Evolutionary conservation across 2,113 vertebrate genomes (phyloP).

Genomic region (Lophochroa leadbeateri): DNA sequence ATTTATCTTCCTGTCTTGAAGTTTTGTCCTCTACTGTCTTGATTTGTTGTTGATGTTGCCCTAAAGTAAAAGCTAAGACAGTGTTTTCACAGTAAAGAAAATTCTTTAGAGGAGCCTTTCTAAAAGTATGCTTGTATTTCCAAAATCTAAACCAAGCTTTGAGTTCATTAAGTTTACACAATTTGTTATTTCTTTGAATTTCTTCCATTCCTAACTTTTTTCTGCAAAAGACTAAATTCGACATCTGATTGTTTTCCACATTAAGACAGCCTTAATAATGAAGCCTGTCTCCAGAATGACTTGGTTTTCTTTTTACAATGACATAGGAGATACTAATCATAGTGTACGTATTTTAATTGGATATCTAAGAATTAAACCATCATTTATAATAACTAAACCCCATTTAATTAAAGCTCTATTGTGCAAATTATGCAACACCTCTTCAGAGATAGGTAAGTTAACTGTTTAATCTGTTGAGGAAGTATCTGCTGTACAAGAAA

Average conservation of each 20-base stretch:
- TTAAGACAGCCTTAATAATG: not conserved
- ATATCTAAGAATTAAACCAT: not conserved
- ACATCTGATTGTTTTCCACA: not conserved
- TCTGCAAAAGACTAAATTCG: not conserved
- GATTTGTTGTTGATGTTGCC: not conserved
- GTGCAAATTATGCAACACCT: not conserved
- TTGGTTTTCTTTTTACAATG: not conserved
- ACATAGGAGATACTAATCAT: not conserved
- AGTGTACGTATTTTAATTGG: not conserved
- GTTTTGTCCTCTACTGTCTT: not conserved
- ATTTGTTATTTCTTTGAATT: not conserved
- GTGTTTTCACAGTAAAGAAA: not conserved
- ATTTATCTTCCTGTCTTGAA: not conserved
- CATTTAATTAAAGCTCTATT: not conserved
- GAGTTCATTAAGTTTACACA: not conserved
- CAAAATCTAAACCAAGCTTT: not conserved
- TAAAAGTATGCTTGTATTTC: not conserved
- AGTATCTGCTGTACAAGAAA: not conserved
- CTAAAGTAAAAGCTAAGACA: not conserved
- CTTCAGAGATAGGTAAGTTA: not conserved
- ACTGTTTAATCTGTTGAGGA: not conserved
- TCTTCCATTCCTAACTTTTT: not conserved
- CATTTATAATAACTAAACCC: slow-evolving; percentile 3
- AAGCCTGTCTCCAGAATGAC: not conserved
- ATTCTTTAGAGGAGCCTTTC: not conserved